Evolutionary conservation across 2,888 invertebrate genomes (phyloP).

Genomic region (Melikaiella ostensackeni): DNA sequence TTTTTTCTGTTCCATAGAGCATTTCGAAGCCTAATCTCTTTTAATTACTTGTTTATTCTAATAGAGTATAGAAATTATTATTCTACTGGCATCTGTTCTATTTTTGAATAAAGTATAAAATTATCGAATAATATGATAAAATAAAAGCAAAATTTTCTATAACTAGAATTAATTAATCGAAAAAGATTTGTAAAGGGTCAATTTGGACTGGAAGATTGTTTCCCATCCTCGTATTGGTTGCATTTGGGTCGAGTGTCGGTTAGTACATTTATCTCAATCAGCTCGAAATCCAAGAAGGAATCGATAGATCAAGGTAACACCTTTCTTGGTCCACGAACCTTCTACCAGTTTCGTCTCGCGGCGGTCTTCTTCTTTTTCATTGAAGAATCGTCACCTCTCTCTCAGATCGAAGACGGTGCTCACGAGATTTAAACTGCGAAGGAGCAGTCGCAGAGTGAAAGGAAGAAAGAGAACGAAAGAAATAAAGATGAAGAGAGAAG

Average conservation of each 20-base stretch:
- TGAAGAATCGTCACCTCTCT: conserved; percentile 44
- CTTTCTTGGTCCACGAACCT: conserved; percentile 57
- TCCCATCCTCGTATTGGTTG: conserved; percentile 19
- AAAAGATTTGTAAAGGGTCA: conserved; percentile 1
- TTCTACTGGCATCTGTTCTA: no score
- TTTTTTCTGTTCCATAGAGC: no score
- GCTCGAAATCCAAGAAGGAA: conserved; percentile 61
- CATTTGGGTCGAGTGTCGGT: conserved; percentile 4
- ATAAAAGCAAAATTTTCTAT: not conserved
- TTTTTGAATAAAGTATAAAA: no score
- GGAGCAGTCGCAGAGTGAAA: conserved; percentile 1
- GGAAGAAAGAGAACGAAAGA: not conserved
- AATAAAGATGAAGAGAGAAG: conserved; percentile 9
- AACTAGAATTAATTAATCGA: not conserved
- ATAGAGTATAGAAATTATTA: no score
- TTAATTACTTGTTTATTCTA: no score
- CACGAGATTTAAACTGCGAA: conserved; percentile 37
- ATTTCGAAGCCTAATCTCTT: no score
- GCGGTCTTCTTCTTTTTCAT: conserved; percentile 44
- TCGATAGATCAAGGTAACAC: conserved; percentile 69
- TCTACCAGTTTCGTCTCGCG: conserved; percentile 45
- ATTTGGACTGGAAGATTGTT: conserved; percentile 14
- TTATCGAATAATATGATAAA: no score
- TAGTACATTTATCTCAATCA: conserved; percentile 53
- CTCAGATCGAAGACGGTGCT: conserved; percentile 10